Evolutionary conservation across 92 coral and sea anemone species (phyloP).

Genomic region (Actinernus sp.): DNA sequence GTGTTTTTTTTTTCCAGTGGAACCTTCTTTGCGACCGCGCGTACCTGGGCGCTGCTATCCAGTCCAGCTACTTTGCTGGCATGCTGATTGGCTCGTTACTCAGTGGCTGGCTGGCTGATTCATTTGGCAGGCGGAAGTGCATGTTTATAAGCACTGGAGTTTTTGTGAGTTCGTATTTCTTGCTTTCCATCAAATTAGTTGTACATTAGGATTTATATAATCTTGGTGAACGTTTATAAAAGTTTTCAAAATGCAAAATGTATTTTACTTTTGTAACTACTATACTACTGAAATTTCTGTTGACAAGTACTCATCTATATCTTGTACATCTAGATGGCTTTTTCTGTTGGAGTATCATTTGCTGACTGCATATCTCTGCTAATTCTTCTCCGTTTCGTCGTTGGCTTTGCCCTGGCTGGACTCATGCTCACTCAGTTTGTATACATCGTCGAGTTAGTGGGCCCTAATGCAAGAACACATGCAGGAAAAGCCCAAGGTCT

Average conservation of each 20-base stretch:
- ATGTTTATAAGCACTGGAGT: slow-evolving; percentile 10
- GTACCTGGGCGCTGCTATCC: slow-evolving; percentile 29
- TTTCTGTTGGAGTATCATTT: slow-evolving; percentile 23
- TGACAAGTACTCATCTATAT: neutral
- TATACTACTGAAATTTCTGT: neutral
- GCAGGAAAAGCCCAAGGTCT: slow-evolving; percentile 44
- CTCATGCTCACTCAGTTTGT: slow-evolving; percentile 45
- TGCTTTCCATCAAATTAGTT: too few relatives aligned
- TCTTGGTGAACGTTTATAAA: too few relatives aligned
- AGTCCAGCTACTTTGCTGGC: slow-evolving; percentile 36
- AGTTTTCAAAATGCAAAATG: too few relatives aligned
- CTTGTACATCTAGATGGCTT: slow-evolving; percentile 5
- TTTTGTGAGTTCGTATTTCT: slow-evolving; percentile 5
- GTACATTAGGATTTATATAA: too few relatives aligned
- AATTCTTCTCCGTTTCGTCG: slow-evolving; percentile 39
- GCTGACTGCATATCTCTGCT: slow-evolving; percentile 45
- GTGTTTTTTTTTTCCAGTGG: slow-evolving; percentile 10
- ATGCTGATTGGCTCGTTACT: slow-evolving; percentile 24
- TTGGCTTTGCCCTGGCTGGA: slow-evolving; percentile 38
- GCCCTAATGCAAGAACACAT: slow-evolving; percentile 37
- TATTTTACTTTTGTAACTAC: too few relatives aligned
- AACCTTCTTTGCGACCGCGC: slow-evolving; percentile 30
- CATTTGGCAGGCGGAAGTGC: slow-evolving; percentile 15
- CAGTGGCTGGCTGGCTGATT: slow-evolving; percentile 32
- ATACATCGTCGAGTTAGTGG: slow-evolving; percentile 44